A percentile compares a stretch with the other conserved stretches of the same genome.
Conservation (phyloP, 2,888 invertebrate genomes). For the Ceramica pisi region DNA sequence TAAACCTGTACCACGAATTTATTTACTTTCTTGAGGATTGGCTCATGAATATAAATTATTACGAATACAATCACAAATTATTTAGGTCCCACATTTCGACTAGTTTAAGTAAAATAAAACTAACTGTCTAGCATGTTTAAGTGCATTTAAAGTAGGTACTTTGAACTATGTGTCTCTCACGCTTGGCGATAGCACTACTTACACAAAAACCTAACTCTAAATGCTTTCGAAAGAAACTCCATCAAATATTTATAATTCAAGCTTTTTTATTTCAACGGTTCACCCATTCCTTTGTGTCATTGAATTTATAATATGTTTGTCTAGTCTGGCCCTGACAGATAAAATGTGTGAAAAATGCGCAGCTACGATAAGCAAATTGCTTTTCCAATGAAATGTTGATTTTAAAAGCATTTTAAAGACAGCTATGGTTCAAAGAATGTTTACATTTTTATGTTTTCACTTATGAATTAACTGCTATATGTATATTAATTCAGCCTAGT, state of each 20-base stretch:
- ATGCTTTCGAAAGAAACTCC: constrained; percentile 28
- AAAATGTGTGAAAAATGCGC: constrained; percentile 33
- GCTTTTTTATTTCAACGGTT: constrained; percentile 33
- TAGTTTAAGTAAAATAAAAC: neutral
- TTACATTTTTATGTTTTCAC: neutral
- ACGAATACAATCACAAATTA: no score
- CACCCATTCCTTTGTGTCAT: constrained; percentile 35
- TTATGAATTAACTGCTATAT: neutral
- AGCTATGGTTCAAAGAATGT: constrained; percentile 3
- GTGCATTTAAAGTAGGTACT: neutral
- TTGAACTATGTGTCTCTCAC: constrained; percentile 18
- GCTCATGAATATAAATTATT: neutral
- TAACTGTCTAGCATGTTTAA: neutral
- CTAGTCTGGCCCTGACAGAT: constrained; percentile 40
- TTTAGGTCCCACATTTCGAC: no score
- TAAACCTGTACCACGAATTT: neutral
- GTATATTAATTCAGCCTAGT: no score
- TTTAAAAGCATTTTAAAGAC: constrained; percentile 28
- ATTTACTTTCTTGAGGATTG: neutral
- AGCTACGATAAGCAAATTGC: constrained; percentile 28
- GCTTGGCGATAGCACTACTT: neutral
- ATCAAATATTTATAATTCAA: constrained; percentile 38
- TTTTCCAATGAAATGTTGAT: constrained; percentile 41
- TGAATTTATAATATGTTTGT: constrained; percentile 47
- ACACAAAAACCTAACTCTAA: neutral